Evolutionary conservation across 2,797 vertebrate species (phyloP), one percentile per base, ranked within the genome.

Genomic region (Pseudopleuronectes americanus): DNA sequence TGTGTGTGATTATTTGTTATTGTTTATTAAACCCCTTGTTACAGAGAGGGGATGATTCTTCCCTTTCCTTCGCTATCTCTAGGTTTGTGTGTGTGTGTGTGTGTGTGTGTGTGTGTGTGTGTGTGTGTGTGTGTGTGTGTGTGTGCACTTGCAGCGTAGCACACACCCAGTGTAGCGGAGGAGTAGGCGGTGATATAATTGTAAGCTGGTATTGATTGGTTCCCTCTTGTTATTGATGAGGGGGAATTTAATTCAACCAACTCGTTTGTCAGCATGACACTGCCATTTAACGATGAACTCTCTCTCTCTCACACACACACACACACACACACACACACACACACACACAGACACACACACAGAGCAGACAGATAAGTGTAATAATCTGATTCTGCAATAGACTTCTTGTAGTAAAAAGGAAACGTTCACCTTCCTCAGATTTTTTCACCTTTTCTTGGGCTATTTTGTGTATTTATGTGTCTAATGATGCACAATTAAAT

Each of bases 191-290:
- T 93, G 92, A 94, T 94, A 93, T 94, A 94, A 94, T 94, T 94
- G 92, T 94, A 91, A 93, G 90, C 87, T 81, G 72, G 80, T 94
- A 94, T 95, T 94, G 94, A 94, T 95, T 93, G 89, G 75, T 58
- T 77, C 79, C 86, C 86, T 89, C 81, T 90, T 88, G 90, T 94
- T 95, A 93, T 94, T 94, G 93, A 94, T 93, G 93, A 93, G 90
- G 87, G 90, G 88, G 92, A 94, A 94, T 95, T 94, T 93, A 94
- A 95, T 94, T 93, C 91, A 92, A 93, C 92, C 90, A 93, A 89
- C 93, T 92, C 92, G 86, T 94, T 94, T 94, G 93, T 94, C 94
- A 94, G 93, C 93, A 91, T 93, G 94, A 94, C 93, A 94, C 86
- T 83, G 90, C 91, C 90, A 89, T 93, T 94, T 94, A 94, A 94